phyloP scores from a whole-genome alignment of 2,113 vertebrate species.

The Rhinopithecus roxellana region DNA sequence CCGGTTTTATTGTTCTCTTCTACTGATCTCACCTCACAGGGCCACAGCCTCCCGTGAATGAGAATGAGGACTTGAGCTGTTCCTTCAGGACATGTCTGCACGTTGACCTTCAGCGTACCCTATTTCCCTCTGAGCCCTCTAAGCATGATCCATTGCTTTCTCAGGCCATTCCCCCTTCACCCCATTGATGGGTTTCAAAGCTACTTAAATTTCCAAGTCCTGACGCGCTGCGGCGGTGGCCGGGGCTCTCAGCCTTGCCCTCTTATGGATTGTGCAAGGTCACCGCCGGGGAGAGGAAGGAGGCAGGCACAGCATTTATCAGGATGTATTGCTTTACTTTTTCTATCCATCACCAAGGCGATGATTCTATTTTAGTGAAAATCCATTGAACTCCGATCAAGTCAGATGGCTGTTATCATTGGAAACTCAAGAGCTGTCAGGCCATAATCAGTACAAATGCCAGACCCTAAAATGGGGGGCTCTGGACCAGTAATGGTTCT shows the following conservation, averaged over 20 bases:
- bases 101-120: slow-evolving; percentile 87
- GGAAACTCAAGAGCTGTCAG: slow-evolving; percentile 88
- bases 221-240: slow-evolving; percentile 81
- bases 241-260: slow-evolving; percentile 68
- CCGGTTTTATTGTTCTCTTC: slow-evolving; percentile 74
- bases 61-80: slow-evolving; percentile 80
- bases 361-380: slow-evolving; percentile 92
- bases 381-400: slow-evolving; percentile 91
- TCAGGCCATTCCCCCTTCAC: slow-evolving; percentile 88
- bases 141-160: slow-evolving; percentile 88
- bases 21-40: slow-evolving; percentile 65
- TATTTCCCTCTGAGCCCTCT: slow-evolving; percentile 84
- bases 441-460: slow-evolving; percentile 89
- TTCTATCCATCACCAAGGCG: slow-evolving; percentile 90
- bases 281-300: slow-evolving; percentile 83
- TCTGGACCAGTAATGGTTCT: slow-evolving; percentile 75
- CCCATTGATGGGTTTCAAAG: slow-evolving; percentile 87
- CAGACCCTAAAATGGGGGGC: slow-evolving; percentile 79
- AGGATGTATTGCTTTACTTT: slow-evolving; percentile 92
- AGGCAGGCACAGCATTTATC: slow-evolving; percentile 84
- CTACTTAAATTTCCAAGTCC: slow-evolving; percentile 88
- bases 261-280: slow-evolving; percentile 89
- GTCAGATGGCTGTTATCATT: slow-evolving; percentile 92
- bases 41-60: slow-evolving; percentile 81
- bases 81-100: slow-evolving; percentile 80